Percentiles rank a stretch among this genome's conserved stretches.
These are phyloP conservation scores for Palythoa grandis DNA, from an alignment of 92 coral and sea anemone genomes.

Conservation along the genomic window DNA sequence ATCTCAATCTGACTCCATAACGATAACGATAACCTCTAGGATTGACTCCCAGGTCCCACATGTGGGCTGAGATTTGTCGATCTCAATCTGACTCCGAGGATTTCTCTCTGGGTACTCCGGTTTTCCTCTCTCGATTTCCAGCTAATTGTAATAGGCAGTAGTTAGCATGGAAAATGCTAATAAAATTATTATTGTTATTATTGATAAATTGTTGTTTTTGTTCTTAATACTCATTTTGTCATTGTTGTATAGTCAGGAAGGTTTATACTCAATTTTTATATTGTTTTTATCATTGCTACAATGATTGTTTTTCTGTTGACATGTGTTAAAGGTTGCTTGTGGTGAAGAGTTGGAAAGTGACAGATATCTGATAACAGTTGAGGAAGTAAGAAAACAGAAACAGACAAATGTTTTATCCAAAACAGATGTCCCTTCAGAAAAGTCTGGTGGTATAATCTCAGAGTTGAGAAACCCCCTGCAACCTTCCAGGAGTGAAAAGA, in stretches of 20 bases:
- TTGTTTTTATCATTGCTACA: not conserved
- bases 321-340: slow-evolving; percentile 53
- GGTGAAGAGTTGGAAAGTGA: slow-evolving; percentile 93
- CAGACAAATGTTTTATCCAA: not conserved
- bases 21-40: no score
- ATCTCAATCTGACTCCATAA: no score
- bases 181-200: no score
- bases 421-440: not conserved
- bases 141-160: no score
- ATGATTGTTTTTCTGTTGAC: not conserved
- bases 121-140: no score
- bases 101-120: no score
- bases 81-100: no score
- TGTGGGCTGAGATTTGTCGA: no score
- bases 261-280: no score
- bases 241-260: not conserved
- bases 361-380: slow-evolving; percentile 83
- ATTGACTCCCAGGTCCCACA: no score
- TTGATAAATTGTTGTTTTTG: no score
- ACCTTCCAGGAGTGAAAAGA: not conserved
- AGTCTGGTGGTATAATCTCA: not conserved
- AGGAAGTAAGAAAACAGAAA: slow-evolving; percentile 59
- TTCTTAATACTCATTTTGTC: not conserved
- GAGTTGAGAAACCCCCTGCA: not conserved
- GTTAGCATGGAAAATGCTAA: no score